Evolutionary conservation across 1,140 invertebrate species (phyloP).

Genomic region (Aphaenogaster ashmeadi): DNA sequence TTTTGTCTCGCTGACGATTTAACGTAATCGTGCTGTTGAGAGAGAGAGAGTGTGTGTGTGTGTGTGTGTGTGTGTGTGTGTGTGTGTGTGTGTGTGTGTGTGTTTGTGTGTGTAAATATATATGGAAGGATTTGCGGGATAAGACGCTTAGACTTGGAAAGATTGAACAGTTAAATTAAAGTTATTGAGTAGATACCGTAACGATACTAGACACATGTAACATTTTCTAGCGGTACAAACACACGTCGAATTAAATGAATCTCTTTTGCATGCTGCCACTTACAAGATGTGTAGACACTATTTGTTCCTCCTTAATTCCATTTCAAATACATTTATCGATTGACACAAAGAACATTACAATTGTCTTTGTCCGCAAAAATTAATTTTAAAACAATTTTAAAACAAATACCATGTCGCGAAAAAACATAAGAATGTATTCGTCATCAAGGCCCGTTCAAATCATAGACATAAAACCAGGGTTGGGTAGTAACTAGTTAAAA

Average conservation of each 20-base stretch:
- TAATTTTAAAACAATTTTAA: neutral
- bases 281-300: neutral
- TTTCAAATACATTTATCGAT: neutral
- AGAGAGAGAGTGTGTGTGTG: too few species aligned
- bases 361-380: neutral
- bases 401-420: neutral
- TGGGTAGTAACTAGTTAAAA: too few species aligned
- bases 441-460: neutral
- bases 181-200: neutral
- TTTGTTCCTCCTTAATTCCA: neutral
- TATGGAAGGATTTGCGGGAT: neutral
- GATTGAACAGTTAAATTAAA: slow-evolving; percentile 29
- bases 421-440: neutral
- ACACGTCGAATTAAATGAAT: slow-evolving; percentile 2
- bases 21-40: neutral
- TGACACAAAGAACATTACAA: neutral
- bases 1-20: neutral
- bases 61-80: neutral
- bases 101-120: neutral
- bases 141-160: neutral
- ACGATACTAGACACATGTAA: slow-evolving; percentile 23
- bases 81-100: neutral
- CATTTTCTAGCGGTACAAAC: neutral
- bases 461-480: neutral
- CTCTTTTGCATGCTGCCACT: neutral